Evolutionary conservation across 2,888 invertebrate genomes (phyloP), one percentile per base, ranked within the genome.

Genomic region (Temnothorax rugatulus): DNA sequence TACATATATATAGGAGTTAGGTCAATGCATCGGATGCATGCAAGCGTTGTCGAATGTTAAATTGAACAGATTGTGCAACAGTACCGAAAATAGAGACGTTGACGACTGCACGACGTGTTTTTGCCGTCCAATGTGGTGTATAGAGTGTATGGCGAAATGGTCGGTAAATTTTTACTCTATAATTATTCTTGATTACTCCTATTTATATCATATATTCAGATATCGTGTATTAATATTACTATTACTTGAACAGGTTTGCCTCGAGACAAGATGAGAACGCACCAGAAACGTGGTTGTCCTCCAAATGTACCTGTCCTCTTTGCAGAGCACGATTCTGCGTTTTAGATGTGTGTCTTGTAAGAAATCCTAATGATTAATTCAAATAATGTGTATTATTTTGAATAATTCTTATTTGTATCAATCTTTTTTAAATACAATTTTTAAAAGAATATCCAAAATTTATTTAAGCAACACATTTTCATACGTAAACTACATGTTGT

Each of bases 11-110:
- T 94, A 98, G 97, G 97, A 97, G 87, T 93, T 97, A 57, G 98
- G 98, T 87, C 96, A 96, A 84, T 99, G 99, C 93, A 98, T 98
- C 87, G 99, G 99, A 1, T 99, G 99, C 93, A 98, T 98, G 97
- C 97, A 97, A 92, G 96, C 96, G 21, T 95, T 95, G 34, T 97
- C 99, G 0, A 97, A 98, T 94, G 97, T 97, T 73, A 99, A 98
- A 95, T 95, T 98, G 79, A 96, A 96, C 89, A 97, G 97, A 91
- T 96, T 96, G 79, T 99, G 98, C 93, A 94, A 92, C 38, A 94
- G 95, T 21, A 95, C 95, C 76, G 95, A 95, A 73, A 95, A 95
- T 21, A 93, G 93, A 52, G 93, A 94, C 84, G 93, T 90, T 4
- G 87, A 92, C 29, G 94, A 93, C 83, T 97, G 97, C 91, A 94